Conservation (phyloP, 2,888 invertebrate species). For the Melolontha melolontha region DNA sequence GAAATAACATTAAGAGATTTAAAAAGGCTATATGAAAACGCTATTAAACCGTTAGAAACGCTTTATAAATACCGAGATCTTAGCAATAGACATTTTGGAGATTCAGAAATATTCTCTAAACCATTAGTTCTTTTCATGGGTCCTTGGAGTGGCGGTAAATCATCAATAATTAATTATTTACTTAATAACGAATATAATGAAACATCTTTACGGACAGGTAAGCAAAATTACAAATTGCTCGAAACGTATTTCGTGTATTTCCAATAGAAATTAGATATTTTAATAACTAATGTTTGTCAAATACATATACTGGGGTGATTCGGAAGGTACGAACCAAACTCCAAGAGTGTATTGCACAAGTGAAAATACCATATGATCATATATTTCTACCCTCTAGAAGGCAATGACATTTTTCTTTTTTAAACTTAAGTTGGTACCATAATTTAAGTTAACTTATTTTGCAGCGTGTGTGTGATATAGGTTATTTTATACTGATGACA, state of each 20-base stretch:
- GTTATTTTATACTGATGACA: no score
- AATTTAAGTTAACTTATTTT: no score
- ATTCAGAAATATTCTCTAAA: constrained; percentile 95
- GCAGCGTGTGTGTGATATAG: no score
- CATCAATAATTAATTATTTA: constrained; percentile 92
- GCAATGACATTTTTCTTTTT: no score
- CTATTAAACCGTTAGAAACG: constrained; percentile 91
- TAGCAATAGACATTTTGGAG: constrained; percentile 91
- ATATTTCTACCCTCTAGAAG: no score
- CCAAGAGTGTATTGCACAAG: no score
- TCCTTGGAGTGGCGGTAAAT: constrained; percentile 97
- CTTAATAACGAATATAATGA: constrained; percentile 87
- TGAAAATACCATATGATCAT: no score
- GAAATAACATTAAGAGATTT: constrained; percentile 85
- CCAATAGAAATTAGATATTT: no score
- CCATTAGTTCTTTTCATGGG: constrained; percentile 94
- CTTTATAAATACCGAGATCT: constrained; percentile 92
- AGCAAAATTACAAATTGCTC: neutral
- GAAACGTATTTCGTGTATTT: no score
- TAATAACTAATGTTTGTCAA: constrained; percentile 6
- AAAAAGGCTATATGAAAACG: constrained; percentile 86
- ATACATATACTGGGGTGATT: no score
- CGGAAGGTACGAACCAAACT: no score
- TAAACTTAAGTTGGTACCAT: no score
- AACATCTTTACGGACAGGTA: constrained; percentile 89